A percentile compares a stretch with the other conserved stretches of the same genome.
These are phyloP conservation scores for Acanthisitta chloris DNA, from an alignment of 2,113 vertebrate genomes.

Conservation along the genomic window DNA sequence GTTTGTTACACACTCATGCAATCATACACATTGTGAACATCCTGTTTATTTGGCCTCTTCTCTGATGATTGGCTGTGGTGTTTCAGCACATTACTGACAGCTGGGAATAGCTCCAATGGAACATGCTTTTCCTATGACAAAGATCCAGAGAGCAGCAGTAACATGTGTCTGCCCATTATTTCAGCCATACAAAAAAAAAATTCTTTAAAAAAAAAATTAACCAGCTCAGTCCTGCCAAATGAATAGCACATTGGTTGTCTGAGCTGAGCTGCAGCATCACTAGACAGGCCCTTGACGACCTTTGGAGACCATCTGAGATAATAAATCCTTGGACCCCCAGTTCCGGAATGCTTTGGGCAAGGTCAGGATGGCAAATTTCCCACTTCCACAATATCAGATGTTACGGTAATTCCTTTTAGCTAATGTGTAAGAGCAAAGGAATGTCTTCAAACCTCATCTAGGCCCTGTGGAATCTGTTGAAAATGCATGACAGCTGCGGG, in stretches of 20 bases:
- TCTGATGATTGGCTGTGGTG: conserved; percentile 79
- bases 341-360: conserved; percentile 93
- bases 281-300: conserved; percentile 71
- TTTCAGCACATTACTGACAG: conserved; percentile 86
- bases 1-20: conserved; percentile 82
- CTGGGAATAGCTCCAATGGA: conserved; percentile 88
- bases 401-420: conserved; percentile 94
- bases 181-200: neutral
- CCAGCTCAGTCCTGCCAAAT: conserved; percentile 72
- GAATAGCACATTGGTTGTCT: conserved; percentile 79
- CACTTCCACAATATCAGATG: conserved; percentile 98
- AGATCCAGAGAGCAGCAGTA: conserved; percentile 81
- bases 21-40: conserved; percentile 82
- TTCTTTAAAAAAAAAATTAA: neutral
- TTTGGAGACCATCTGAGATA: conserved; percentile 84
- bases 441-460: conserved; percentile 90
- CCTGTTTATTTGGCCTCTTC: conserved; percentile 87
- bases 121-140: conserved; percentile 96
- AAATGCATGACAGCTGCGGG: conserved; percentile 97
- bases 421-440: conserved; percentile 94
- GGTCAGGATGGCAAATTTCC: conserved; percentile 90
- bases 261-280: conserved; percentile 26
- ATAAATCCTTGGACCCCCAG: conserved; percentile 86
- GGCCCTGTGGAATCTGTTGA: conserved; percentile 95
- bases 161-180: conserved; percentile 82